Percentiles rank a stretch among this genome's conserved stretches.
Conservation (phyloP, 2,888 invertebrate species). For the Chelonus formosanus region DNA sequence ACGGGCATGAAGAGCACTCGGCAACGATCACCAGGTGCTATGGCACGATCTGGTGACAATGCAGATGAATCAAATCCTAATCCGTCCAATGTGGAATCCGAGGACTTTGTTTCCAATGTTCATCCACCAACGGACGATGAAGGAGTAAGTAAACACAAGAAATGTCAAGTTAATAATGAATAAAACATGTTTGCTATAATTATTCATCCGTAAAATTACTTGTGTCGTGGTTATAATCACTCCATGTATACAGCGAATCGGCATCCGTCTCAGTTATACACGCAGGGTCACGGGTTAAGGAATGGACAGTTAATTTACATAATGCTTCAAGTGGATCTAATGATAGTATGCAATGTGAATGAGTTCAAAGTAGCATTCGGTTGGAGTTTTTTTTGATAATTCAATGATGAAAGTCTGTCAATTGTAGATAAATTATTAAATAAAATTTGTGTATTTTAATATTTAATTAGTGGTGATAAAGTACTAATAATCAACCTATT, state of each 20-base stretch:
- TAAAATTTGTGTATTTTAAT: too few relatives aligned
- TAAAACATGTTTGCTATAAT: not conserved
- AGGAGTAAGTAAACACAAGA: conserved; percentile 47
- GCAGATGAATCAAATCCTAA: conserved; percentile 57
- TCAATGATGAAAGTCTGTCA: conserved; percentile 1
- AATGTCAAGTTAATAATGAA: too few relatives aligned
- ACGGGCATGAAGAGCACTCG: conserved; percentile 53
- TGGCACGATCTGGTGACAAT: conserved; percentile 52
- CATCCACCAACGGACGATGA: conserved; percentile 61
- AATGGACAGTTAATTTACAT: conserved; percentile 47
- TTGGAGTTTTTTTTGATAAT: not conserved
- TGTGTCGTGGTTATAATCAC: too few relatives aligned
- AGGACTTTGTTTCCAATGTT: conserved; percentile 58
- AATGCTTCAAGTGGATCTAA: conserved; percentile 44
- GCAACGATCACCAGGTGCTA: conserved; percentile 61
- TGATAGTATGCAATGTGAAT: conserved; percentile 31
- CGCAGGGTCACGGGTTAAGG: conserved; percentile 47
- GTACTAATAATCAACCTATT: not conserved
- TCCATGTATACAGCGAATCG: conserved; percentile 29
- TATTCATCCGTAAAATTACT: conserved; percentile 3
- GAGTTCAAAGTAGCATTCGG: conserved; percentile 1
- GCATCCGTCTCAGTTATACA: conserved; percentile 45
- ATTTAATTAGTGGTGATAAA: too few relatives aligned
- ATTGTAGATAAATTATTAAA: not conserved
- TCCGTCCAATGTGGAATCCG: conserved; percentile 55